phyloP scores from a whole-genome alignment of 1,140 invertebrate species.

The Lepidurus couesii region DNA sequence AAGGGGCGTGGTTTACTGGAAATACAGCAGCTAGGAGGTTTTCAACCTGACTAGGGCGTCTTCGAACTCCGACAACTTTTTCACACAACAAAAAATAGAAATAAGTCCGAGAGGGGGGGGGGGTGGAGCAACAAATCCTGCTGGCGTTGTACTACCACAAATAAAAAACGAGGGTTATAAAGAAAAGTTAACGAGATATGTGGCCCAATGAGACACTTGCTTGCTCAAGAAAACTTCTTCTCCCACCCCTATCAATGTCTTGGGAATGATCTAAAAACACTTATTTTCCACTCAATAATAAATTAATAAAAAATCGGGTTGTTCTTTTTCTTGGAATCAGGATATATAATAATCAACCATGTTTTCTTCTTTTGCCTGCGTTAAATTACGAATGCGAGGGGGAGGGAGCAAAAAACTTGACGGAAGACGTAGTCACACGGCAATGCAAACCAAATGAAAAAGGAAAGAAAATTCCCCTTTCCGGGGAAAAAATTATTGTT shows the following conservation, averaged over 20 bases:
- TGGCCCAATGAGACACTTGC: neutral
- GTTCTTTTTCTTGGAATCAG: neutral
- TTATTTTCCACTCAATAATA: neutral
- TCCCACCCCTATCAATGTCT: neutral
- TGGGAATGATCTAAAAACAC: slow-evolving; percentile 10
- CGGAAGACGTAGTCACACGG: slow-evolving; percentile 11
- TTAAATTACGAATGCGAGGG: neutral
- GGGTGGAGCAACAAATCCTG: neutral
- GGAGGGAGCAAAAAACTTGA: neutral
- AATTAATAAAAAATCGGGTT: neutral
- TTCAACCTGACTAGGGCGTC: slow-evolving; percentile 20
- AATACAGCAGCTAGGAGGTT: slow-evolving; percentile 13
- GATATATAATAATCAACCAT: neutral
- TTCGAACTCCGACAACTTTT: neutral
- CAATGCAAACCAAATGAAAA: neutral
- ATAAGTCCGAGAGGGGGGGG: neutral
- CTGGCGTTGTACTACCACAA: neutral
- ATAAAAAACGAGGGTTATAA: neutral
- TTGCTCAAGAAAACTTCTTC: neutral
- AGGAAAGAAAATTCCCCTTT: neutral
- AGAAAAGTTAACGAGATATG: slow-evolving; percentile 4
- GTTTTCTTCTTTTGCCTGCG: neutral
- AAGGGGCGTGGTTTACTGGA: slow-evolving; percentile 11
- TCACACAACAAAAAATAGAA: neutral
- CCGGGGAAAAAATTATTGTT: neutral